Evolutionary conservation across 2,113 vertebrate genomes (phyloP), one percentile per base, ranked within the genome.

Genomic region (Irena cyanogastra): DNA sequence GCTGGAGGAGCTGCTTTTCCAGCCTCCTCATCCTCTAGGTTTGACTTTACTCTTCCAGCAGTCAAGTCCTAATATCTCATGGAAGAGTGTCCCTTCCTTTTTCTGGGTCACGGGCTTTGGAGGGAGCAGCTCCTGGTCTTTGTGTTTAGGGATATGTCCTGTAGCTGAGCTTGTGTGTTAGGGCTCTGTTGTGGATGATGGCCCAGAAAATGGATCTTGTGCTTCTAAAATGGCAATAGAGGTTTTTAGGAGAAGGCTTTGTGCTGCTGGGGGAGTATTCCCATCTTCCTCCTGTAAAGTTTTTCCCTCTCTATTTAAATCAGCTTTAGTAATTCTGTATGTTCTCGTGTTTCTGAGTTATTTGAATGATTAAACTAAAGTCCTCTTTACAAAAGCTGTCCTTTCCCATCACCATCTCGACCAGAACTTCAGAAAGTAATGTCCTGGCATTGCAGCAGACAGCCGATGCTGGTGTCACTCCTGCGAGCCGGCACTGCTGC

Each of bases 121-220:
- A 87, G 59, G 13, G 9, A 84, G 54, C 56, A 35, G 71, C 71
- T 85, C 49, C 26, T 59, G 84, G 42, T 70, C 57, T 70, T 72
- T 50, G 70, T 87, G 68, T 56, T 70, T 47, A 10, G 85, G 68
- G 66, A 16, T 16, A 2, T 3, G 26, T 92, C 53, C 57, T 0
- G 0, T 41, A 64, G 74, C 50, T 17, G 17, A 35, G 28, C 19
- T 74, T 56, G 1, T 45, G 0, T 10, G 39, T 13, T 27, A 19
- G 79, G 71, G 68, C 31, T 83, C 35, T n/a, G 27, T 30, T 15
- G 60, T 60, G 75, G 59, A 10, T 53, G 53, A 10, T 52, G 89
- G 71, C 26, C 49, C 69, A 30, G 35, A 71, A 79, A 68, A 69
- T 56, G 49, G 37, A n/a, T 81, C 17, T 93, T 49, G 14, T 20